These are phyloP conservation scores for Apocheima hispidaria DNA, from an alignment of 2,888 invertebrate species.

Conservation along the genomic window DNA sequence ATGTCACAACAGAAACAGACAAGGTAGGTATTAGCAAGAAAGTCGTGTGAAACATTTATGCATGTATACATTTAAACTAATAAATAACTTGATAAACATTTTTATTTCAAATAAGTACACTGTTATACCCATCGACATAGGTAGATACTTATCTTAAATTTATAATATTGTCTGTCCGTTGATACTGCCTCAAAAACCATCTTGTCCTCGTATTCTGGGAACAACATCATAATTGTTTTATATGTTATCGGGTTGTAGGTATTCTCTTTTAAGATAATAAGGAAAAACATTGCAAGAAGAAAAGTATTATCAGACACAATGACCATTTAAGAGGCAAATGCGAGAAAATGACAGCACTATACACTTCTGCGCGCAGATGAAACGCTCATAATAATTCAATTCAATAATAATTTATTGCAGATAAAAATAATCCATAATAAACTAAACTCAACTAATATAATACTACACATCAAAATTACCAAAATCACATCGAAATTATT, in stretches of 20 bases:
- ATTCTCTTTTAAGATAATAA: neutral
- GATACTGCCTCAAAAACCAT: neutral
- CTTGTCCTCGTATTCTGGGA: constrained; percentile 20
- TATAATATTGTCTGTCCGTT: neutral
- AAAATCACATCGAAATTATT: no score
- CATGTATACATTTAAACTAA: constrained; percentile 3
- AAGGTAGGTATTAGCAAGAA: neutral
- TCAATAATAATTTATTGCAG: no score
- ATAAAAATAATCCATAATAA: no score
- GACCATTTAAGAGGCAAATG: no score
- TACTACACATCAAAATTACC: no score
- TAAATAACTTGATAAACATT: constrained; percentile 19
- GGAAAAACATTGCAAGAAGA: neutral
- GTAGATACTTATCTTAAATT: constrained; percentile 9
- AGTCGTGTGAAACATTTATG: neutral
- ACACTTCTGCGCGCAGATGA: no score
- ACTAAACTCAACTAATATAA: no score
- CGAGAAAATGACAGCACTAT: no score
- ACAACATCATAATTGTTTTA: constrained; percentile 9
- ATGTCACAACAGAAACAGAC: no score
- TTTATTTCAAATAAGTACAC: constrained; percentile 4
- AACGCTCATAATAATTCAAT: no score
- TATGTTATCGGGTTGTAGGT: neutral
- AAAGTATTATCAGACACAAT: no score
- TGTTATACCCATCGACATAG: constrained; percentile 12